Percentiles rank a stretch among this genome's conserved stretches.
Conservation (phyloP, 2,797 vertebrate genomes). For the Prunella strophiata region DNA sequence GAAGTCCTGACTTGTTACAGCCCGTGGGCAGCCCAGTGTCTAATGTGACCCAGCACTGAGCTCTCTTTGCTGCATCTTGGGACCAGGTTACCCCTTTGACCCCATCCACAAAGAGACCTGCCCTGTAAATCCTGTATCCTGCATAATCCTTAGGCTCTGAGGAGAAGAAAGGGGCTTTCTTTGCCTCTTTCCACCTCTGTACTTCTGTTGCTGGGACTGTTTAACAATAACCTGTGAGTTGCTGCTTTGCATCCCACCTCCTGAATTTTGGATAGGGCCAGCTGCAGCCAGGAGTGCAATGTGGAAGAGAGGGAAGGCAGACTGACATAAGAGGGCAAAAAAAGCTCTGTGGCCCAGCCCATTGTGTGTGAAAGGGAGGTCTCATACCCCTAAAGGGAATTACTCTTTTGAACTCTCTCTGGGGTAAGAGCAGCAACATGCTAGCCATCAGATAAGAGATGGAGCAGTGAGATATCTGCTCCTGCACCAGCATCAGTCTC, state of each 20-base stretch:
- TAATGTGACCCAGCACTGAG: neutral
- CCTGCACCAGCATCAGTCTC: neutral
- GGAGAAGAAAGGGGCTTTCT: neutral
- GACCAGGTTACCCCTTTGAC: neutral
- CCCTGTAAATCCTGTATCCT: neutral
- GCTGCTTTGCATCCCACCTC: neutral
- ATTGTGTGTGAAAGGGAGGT: neutral
- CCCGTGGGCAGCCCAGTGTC: fast-evolving
- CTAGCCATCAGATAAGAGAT: conserved; percentile 10
- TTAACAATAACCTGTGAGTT: neutral
- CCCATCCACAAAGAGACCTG: neutral
- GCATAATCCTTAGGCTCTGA: neutral
- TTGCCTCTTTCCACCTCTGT: neutral
- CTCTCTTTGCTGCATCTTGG: neutral
- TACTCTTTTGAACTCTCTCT: neutral
- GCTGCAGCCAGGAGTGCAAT: fast-evolving
- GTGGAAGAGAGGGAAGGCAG: neutral
- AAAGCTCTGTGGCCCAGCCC: neutral
- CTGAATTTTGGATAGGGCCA: fast-evolving
- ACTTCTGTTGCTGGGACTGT: neutral
- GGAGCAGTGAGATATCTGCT: neutral
- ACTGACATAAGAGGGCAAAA: neutral
- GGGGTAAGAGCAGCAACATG: neutral
- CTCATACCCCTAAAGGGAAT: neutral
- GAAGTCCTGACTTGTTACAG: neutral